Conservation (phyloP, 1,140 invertebrate genomes). For the Megalonaias nervosa region DNA sequence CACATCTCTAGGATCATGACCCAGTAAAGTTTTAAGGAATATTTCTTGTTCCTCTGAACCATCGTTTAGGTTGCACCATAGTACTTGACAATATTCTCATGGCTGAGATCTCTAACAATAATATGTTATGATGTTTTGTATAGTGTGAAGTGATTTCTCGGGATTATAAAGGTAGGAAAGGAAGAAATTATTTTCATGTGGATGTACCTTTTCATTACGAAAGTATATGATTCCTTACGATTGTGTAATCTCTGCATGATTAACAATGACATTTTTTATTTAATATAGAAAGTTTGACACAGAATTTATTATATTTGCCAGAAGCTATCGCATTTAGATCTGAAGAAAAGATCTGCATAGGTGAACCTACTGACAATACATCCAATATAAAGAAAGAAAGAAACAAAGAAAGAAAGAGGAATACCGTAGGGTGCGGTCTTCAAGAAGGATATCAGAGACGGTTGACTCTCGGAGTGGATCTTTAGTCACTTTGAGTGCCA, state of each 20-base stretch:
- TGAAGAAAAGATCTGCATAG: background rate
- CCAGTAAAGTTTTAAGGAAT: slow-evolving; percentile 18
- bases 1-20: slow-evolving; percentile 54
- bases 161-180: background rate
- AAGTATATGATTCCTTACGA: background rate
- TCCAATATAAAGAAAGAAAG: slow-evolving; percentile 2
- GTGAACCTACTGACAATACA: background rate
- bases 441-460: slow-evolving; percentile 50
- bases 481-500: slow-evolving; percentile 50
- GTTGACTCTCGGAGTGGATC: slow-evolving; percentile 36
- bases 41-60: slow-evolving; percentile 20
- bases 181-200: background rate
- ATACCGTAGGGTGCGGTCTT: slow-evolving; percentile 51
- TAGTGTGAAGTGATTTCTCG: background rate
- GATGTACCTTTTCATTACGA: background rate
- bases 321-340: background rate
- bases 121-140: no score
- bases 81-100: slow-evolving; percentile 49
- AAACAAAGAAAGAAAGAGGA: background rate
- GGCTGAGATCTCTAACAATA: slow-evolving; percentile 25
- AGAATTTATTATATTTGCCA: background rate
- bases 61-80: slow-evolving; percentile 40
- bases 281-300: slow-evolving; percentile 12
- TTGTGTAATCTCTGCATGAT: background rate
- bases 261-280: no score